phyloP scores from a whole-genome alignment of 2,797 vertebrate genomes.

The Neoniphon sammara region DNA sequence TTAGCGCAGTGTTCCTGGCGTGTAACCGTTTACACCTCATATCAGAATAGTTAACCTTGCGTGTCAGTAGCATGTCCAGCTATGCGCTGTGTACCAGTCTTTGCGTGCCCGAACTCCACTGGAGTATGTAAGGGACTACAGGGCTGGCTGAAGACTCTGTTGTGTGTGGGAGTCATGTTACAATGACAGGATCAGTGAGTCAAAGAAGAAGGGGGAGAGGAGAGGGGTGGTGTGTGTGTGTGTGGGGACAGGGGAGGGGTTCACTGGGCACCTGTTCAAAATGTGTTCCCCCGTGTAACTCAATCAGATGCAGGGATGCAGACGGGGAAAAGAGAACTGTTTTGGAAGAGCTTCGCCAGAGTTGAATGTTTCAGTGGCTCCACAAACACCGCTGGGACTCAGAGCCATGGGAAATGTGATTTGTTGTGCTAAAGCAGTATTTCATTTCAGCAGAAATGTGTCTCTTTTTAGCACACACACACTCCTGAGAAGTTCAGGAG shows the following conservation, averaged over 20 bases:
- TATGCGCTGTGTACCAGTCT: slow-evolving; percentile 24
- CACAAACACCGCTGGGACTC: slow-evolving; percentile 28
- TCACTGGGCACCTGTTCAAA: slow-evolving; percentile 76
- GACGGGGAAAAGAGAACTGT: slow-evolving; percentile 44
- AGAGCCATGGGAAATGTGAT: slow-evolving; percentile 11
- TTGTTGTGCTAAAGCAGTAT: neutral
- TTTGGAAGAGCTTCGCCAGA: slow-evolving; percentile 20
- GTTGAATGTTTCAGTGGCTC: slow-evolving; percentile 40
- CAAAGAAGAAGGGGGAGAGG: slow-evolving; percentile 48
- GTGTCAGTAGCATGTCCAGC: slow-evolving; percentile 40
- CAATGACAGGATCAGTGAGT: slow-evolving; percentile 63
- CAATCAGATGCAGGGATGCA: slow-evolving; percentile 60
- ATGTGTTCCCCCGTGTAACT: slow-evolving; percentile 73
- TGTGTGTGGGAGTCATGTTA: slow-evolving; percentile 64
- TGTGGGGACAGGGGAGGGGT: slow-evolving; percentile 32
- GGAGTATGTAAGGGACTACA: slow-evolving; percentile 46
- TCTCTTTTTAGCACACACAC: neutral
- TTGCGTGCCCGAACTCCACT: slow-evolving; percentile 20
- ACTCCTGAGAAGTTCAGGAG: neutral
- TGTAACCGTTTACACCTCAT: slow-evolving; percentile 40
- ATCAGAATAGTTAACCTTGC: slow-evolving; percentile 46
- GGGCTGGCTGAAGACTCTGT: slow-evolving; percentile 49
- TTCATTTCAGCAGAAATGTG: neutral
- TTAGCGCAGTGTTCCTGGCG: slow-evolving; percentile 20
- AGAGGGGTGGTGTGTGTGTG: slow-evolving; percentile 28